phyloP scores from a whole-genome alignment of 2,888 invertebrate species.

The Andrena hattorfiana region DNA sequence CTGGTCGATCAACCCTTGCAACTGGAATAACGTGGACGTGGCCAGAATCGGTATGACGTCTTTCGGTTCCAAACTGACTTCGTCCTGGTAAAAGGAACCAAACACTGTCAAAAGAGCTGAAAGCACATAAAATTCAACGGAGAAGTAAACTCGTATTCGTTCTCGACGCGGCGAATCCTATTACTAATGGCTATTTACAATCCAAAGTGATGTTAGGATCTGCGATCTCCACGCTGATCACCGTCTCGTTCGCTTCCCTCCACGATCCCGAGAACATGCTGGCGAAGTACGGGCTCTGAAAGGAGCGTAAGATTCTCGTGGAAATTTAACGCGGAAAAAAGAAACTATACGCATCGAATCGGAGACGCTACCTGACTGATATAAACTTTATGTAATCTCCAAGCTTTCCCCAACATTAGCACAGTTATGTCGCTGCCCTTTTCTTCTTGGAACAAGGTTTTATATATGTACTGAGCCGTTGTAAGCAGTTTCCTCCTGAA shows the following conservation, averaged over 20 bases:
- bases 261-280: conserved; percentile 93
- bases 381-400: conserved; percentile 92
- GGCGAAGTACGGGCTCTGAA: conserved; percentile 91
- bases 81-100: conserved; percentile 92
- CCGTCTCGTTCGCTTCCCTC: conserved; percentile 89
- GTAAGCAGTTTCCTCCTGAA: conserved; percentile 89
- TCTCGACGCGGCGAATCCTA: neutral
- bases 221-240: conserved; percentile 89
- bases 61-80: conserved; percentile 89
- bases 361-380: conserved; percentile 87
- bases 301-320: conserved; percentile 58
- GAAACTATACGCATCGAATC: neutral
- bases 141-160: neutral
- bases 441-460: conserved; percentile 91
- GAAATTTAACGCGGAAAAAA: neutral
- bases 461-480: conserved; percentile 92
- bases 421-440: conserved; percentile 91
- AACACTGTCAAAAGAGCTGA: conserved; percentile 89
- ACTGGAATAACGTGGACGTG: conserved; percentile 90
- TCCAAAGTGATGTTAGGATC: conserved; percentile 90
- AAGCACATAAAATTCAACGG: conserved; percentile 70
- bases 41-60: conserved; percentile 90
- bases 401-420: conserved; percentile 89
- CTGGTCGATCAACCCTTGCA: conserved; percentile 91
- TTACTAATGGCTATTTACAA: conserved; percentile 85